These are phyloP conservation scores for Apomyelois bistriatella DNA, from an alignment of 2,888 invertebrate species.

Conservation along the genomic window DNA sequence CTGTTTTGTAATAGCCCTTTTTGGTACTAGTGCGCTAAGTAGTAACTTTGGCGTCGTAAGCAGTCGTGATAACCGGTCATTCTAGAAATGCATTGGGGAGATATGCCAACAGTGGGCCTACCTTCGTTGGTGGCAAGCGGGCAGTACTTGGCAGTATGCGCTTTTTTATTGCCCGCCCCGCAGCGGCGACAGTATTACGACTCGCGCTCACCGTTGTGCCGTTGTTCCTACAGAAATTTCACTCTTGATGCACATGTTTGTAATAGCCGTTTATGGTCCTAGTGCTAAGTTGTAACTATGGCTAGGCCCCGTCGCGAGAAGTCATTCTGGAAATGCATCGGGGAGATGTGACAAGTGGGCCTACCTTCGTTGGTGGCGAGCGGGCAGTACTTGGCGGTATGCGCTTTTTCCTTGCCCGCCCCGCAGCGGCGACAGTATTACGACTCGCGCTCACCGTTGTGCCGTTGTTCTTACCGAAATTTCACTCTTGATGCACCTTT, in stretches of 20 bases:
- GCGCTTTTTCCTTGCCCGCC: slow-evolving; percentile 84
- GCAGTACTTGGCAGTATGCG: slow-evolving; percentile 90
- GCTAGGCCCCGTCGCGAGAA: too few species aligned
- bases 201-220: slow-evolving; percentile 84
- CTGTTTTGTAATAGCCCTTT: too few species aligned
- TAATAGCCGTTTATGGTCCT: too few species aligned
- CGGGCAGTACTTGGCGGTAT: slow-evolving; percentile 89
- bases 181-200: slow-evolving; percentile 84
- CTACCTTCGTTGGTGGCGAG: slow-evolving; percentile 56
- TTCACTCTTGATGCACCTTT: slow-evolving; percentile 73
- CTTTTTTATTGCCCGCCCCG: slow-evolving; percentile 83
- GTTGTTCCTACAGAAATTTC: slow-evolving; percentile 89
- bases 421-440: slow-evolving; percentile 84
- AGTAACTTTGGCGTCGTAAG: too few species aligned
- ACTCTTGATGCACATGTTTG: slow-evolving; percentile 59
- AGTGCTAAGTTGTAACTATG: too few species aligned
- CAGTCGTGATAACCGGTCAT: too few species aligned
- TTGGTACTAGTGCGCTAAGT: too few species aligned
- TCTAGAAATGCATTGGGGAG: too few species aligned
- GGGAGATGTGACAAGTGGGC: too few species aligned
- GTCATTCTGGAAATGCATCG: too few species aligned
- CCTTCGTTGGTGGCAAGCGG: slow-evolving; percentile 71
- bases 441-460: slow-evolving; percentile 82
- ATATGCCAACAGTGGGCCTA: slow-evolving; percentile 17
- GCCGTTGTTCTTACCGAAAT: slow-evolving; percentile 89